These are phyloP conservation scores for Kradibia gibbosae DNA, from an alignment of 1,140 invertebrate species.

Conservation along the genomic window DNA sequence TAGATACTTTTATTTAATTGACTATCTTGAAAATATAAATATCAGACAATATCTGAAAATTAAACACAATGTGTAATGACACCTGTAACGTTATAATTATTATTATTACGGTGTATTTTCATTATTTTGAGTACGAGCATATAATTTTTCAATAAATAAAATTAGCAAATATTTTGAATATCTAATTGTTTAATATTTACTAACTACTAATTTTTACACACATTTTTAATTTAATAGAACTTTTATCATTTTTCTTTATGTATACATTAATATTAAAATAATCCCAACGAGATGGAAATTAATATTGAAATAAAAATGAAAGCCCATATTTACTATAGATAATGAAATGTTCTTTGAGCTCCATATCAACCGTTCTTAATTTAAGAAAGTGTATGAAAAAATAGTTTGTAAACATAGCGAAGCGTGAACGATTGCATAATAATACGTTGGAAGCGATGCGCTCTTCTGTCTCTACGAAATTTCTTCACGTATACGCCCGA, in stretches of 20 bases:
- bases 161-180: background rate
- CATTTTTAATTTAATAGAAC: background rate
- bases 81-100: too few relatives aligned
- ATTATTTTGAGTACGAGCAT: background rate
- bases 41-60: too few relatives aligned
- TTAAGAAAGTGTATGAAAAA: slow-evolving; percentile 17
- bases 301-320: background rate
- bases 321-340: background rate
- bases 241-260: background rate
- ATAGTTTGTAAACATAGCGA: background rate
- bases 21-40: too few relatives aligned
- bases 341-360: background rate
- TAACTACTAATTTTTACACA: background rate
- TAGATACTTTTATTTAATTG: too few relatives aligned
- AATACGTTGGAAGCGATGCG: slow-evolving; percentile 21
- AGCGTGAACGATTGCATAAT: slow-evolving; percentile 4
- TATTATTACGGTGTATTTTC: too few relatives aligned
- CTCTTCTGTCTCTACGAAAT: background rate
- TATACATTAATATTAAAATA: background rate
- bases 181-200: background rate
- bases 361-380: background rate
- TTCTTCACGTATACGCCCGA: too few relatives aligned
- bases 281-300: background rate
- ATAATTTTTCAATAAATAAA: background rate
- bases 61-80: too few relatives aligned